Evolutionary conservation across 2,797 vertebrate species (phyloP).

Genomic region (Acestrorhynchus altus): DNA sequence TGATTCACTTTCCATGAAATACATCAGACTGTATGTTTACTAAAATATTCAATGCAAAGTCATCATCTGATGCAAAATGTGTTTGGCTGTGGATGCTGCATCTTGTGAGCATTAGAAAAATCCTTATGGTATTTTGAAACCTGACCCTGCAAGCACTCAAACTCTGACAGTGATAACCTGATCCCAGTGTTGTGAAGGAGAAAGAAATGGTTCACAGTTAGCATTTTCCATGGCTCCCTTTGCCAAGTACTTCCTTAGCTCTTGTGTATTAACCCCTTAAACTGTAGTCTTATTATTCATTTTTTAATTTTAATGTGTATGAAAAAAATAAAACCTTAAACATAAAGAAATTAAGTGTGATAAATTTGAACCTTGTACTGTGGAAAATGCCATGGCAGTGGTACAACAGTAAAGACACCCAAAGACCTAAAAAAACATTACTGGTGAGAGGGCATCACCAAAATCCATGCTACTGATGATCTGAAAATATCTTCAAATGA

Average conservation of each 20-base stretch:
- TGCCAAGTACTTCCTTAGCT: background rate
- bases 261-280: background rate
- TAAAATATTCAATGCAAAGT: background rate
- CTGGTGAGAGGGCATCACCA: no score
- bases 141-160: background rate
- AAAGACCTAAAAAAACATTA: background rate
- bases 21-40: background rate
- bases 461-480: no score
- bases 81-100: background rate
- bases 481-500: background rate
- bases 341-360: background rate
- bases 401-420: background rate
- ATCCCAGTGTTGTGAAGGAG: constrained; percentile 30
- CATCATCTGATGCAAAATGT: background rate
- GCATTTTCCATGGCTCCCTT: constrained; percentile 34
- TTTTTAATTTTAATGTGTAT: no score
- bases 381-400: background rate
- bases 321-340: background rate
- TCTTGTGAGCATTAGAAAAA: background rate
- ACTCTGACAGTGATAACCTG: constrained; percentile 7
- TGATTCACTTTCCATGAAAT: background rate
- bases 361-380: background rate
- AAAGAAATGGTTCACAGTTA: constrained; percentile 10
- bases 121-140: constrained; percentile 27
- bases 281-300: background rate